These are phyloP conservation scores for Mylabris sibirica DNA, from an alignment of 2,888 invertebrate species.

Conservation along the genomic window DNA sequence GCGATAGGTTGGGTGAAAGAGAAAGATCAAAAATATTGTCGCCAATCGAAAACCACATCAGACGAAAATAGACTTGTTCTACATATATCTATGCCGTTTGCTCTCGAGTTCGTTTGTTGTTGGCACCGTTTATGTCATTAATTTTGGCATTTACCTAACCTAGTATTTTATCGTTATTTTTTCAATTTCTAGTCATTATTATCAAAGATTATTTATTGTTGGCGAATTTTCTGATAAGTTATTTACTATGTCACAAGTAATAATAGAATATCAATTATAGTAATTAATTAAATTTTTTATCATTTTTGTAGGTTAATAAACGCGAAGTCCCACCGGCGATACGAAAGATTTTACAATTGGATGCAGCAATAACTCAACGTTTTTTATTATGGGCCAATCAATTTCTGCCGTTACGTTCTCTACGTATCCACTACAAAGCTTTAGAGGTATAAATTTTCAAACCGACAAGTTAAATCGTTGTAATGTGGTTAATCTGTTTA, in stretches of 20 bases:
- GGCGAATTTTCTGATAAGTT: background rate
- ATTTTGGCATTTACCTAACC: background rate
- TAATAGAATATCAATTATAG: background rate
- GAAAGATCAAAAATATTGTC: no score
- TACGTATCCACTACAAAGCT: slow-evolving; percentile 66
- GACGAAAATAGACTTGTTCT: no score
- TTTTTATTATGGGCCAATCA: slow-evolving; percentile 64
- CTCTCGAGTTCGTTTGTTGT: no score
- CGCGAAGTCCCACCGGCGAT: slow-evolving; percentile 62
- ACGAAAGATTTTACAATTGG: slow-evolving; percentile 63
- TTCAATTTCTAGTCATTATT: background rate
- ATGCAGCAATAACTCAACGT: slow-evolving; percentile 64
- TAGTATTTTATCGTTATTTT: background rate
- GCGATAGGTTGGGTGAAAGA: no score
- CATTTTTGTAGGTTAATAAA: slow-evolving; percentile 44
- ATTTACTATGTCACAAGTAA: background rate
- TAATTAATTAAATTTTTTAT: background rate
- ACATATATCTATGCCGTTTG: no score
- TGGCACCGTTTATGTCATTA: background rate
- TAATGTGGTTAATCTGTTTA: slow-evolving; percentile 56
- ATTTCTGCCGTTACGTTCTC: slow-evolving; percentile 63
- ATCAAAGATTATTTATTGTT: background rate
- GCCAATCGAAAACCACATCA: no score
- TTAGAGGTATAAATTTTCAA: slow-evolving; percentile 63
- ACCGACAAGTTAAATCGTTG: slow-evolving; percentile 9